These are phyloP conservation scores for Ochotona princeps DNA, from an alignment of 2,113 vertebrate genomes.

Conservation along the genomic window DNA sequence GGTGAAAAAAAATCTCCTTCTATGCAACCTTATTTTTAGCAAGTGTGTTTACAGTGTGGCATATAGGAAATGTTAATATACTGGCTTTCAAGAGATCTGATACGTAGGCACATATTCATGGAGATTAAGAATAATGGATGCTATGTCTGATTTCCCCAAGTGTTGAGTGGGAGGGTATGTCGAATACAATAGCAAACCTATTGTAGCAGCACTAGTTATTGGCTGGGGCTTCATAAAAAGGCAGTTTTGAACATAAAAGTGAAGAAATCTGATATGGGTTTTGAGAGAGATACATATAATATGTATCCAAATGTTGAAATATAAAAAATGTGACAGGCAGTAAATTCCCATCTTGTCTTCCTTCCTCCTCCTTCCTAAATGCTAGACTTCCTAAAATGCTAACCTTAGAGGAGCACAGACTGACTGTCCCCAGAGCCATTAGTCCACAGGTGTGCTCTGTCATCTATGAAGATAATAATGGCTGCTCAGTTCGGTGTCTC, in stretches of 20 bases:
- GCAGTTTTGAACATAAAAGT: not conserved
- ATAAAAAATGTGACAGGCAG: not conserved
- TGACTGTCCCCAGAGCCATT: not conserved
- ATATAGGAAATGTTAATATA: not conserved
- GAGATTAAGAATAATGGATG: not conserved
- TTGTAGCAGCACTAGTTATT: not conserved
- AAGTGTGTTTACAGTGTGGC: not conserved
- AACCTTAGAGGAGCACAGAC: not conserved
- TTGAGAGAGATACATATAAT: not conserved
- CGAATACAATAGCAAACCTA: not conserved
- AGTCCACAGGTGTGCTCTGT: slow-evolving; percentile 1
- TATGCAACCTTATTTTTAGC: not conserved
- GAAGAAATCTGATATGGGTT: not conserved
- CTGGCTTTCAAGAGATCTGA: not conserved
- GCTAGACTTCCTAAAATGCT: too few species aligned
- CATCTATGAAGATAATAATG: slow-evolving; percentile 43
- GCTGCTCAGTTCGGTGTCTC: not conserved
- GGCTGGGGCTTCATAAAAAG: not conserved
- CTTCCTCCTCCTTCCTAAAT: not conserved
- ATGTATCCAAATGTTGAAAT: not conserved
- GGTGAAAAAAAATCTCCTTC: not conserved
- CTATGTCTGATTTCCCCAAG: not conserved
- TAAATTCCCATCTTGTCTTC: not conserved
- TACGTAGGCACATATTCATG: not conserved
- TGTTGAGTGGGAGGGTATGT: not conserved